Evolutionary conservation across 2,888 invertebrate species (phyloP), one percentile per base, ranked within the genome.

Genomic region (Leucania comma): DNA sequence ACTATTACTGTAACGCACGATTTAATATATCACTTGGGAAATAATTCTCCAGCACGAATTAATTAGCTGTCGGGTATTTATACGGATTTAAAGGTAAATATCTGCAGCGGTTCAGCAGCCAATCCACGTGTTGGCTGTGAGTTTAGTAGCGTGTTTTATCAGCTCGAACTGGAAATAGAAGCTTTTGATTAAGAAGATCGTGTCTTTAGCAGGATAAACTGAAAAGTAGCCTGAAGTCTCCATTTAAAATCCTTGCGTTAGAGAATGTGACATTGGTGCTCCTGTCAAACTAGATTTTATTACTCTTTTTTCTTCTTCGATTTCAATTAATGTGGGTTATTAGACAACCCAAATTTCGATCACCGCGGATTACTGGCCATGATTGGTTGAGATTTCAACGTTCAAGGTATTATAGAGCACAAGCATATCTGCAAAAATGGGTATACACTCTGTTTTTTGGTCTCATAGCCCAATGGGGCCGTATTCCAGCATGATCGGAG

Each of bases 21-120:
- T 79, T 67, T 70, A 66, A 75, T 78, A 75, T 70, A 64, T 78
- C 73, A 54, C 77, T 68, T 78, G 53, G 68, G 64, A 61, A 61
- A 63, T 68, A 62, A 67, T 72, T 62, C 53, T 65, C 59, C 59
- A 68, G 54, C 38, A 26, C 26, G 26, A 24, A 78, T 78, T 76
- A 78, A 76, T 78, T 78, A 68, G 48, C 32, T 2, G 12, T 8
- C 12, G 17, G 75, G 51, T 75, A 75, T 77, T 71, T 57, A 75
- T 77, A 75, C 38, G 35, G 46, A 60, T 72, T 72, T 72, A 77
- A 61, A 59, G 64, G 77, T 77, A 77, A 64, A 71, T 76, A 70
- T 70, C 35, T 62, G 22, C 61, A 54, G 42, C 42, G 63, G 76
- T 54, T 29, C 26, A 75, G 50, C 54, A 70, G 54, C 51, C 22